A percentile compares a stretch with the other conserved stretches of the same genome.
Conservation (phyloP, 1,140 invertebrate species). For the Phocides pigmalion region DNA sequence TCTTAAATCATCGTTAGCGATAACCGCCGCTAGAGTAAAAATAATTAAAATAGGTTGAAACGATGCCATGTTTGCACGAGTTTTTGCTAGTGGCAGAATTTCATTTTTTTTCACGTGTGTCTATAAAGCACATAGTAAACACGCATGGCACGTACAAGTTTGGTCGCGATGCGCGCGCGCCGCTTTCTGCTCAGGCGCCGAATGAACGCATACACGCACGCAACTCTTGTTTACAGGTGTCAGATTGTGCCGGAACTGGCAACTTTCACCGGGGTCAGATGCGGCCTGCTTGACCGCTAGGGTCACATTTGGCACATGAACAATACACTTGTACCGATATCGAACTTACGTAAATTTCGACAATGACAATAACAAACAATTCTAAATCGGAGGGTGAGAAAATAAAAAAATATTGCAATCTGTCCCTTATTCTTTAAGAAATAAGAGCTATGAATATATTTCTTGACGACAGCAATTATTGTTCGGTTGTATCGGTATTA, state of each 20-base stretch:
- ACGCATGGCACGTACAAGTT: constrained; percentile 33
- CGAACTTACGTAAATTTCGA: constrained; percentile 34
- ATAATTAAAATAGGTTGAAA: constrained; percentile 35
- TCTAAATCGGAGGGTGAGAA: no score
- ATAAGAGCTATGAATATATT: background rate
- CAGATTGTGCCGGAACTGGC: constrained; percentile 72
- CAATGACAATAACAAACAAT: constrained; percentile 26
- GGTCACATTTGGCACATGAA: constrained; percentile 27
- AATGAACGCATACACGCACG: constrained; percentile 63
- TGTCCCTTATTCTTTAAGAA: background rate
- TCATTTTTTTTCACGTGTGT: constrained; percentile 33
- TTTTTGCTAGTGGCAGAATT: constrained; percentile 7
- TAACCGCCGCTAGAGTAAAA: constrained; percentile 32
- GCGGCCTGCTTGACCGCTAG: constrained; percentile 43
- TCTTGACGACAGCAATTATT: background rate
- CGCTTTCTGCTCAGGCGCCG: constrained; percentile 49
- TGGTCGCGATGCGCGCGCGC: constrained; percentile 59
- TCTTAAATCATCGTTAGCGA: constrained; percentile 52
- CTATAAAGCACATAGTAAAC: constrained; percentile 32
- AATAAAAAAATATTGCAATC: constrained; percentile 14
- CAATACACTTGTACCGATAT: constrained; percentile 19
- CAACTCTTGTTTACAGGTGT: constrained; percentile 64
- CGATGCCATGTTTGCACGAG: constrained; percentile 50
- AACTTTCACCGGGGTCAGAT: constrained; percentile 75
- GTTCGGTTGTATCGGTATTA: constrained; percentile 18